phyloP scores from a whole-genome alignment of 2,888 invertebrate species.

The Thalpophila matura region DNA sequence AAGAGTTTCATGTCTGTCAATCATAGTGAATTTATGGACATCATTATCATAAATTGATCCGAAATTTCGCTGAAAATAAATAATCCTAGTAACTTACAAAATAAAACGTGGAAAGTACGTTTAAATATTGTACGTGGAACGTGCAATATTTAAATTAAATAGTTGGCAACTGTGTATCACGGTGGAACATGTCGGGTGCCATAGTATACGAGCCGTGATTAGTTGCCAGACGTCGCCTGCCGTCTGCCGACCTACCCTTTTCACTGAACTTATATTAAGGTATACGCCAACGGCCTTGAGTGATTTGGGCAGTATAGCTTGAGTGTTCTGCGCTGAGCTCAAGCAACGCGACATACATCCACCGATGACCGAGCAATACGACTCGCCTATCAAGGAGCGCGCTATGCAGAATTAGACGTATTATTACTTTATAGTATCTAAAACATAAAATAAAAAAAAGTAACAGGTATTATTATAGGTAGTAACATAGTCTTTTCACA shows the following conservation, averaged over 20 bases:
- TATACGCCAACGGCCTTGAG: no score
- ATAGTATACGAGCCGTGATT: slow-evolving; percentile 37
- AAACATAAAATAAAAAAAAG: no score
- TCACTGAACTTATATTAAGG: slow-evolving; percentile 3
- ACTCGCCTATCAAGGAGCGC: no score
- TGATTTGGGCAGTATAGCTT: no score
- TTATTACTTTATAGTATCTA: no score
- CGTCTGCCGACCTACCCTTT: slow-evolving; percentile 22
- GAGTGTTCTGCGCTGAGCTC: no score
- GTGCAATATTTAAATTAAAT: slow-evolving; percentile 49
- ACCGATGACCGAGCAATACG: no score
- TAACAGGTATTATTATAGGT: no score
- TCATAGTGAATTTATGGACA: background rate
- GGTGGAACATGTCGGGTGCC: slow-evolving; percentile 25
- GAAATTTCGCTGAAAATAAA: background rate
- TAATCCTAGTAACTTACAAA: background rate
- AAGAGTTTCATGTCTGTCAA: no score
- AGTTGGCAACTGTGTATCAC: slow-evolving; percentile 39
- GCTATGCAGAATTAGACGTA: no score
- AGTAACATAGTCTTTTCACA: no score
- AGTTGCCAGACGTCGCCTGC: slow-evolving; percentile 41
- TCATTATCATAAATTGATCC: slow-evolving; percentile 1
- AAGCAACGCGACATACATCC: no score
- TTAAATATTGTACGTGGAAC: slow-evolving; percentile 23
- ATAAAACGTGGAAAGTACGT: slow-evolving; percentile 12